Conservation (phyloP, 2,113 vertebrate genomes). For the Rhea americana region DNA sequence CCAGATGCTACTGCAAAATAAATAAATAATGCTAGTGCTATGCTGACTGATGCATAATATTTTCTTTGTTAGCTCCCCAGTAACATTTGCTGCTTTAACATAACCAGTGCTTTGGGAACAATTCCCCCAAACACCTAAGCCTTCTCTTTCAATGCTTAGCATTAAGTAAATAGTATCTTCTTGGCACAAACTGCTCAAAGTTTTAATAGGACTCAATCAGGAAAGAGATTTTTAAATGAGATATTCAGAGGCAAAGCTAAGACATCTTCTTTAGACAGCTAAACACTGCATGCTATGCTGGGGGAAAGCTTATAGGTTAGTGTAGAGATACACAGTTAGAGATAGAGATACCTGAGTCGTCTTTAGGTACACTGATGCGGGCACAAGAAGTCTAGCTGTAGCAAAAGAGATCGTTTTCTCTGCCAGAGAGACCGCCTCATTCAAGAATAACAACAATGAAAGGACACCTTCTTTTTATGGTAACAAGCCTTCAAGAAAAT, state of each 20-base stretch:
- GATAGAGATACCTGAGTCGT: rapidly evolving
- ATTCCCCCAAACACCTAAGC: neutral
- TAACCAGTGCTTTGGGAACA: neutral
- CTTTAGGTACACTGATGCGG: neutral
- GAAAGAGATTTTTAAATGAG: neutral
- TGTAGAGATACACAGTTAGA: neutral
- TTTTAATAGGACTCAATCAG: neutral
- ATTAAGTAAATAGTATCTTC: neutral
- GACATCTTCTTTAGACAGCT: neutral
- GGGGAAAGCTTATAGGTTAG: neutral
- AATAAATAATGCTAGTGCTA: neutral
- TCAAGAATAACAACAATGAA: neutral
- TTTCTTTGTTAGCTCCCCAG: neutral
- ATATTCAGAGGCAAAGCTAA: neutral
- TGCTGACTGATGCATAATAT: neutral
- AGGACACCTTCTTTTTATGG: neutral
- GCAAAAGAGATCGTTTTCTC: neutral
- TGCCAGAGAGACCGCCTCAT: neutral
- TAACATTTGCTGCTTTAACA: neutral
- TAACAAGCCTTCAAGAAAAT: neutral
- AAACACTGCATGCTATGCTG: neutral
- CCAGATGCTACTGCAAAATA: conserved; percentile 15
- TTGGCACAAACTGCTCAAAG: neutral
- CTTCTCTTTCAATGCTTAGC: neutral
- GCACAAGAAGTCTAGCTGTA: neutral